phyloP scores from a whole-genome alignment of 2,113 vertebrate genomes.

The Pachypanchax playfairii region DNA sequence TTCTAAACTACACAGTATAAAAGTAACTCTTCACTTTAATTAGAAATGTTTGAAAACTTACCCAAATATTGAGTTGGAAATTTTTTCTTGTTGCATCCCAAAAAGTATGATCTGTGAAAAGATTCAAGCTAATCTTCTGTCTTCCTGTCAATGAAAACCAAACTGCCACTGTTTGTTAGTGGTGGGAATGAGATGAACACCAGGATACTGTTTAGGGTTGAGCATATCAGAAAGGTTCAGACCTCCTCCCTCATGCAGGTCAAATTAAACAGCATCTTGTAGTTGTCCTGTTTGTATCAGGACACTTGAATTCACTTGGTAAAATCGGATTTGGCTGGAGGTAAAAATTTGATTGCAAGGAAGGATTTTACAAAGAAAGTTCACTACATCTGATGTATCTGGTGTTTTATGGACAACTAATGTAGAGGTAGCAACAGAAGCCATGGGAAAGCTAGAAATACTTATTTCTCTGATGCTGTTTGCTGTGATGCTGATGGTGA shows the following conservation, averaged over 20 bases:
- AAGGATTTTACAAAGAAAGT: background rate
- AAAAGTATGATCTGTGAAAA: background rate
- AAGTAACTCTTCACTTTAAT: background rate
- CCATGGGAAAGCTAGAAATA: slow-evolving; percentile 38
- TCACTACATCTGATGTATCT: background rate
- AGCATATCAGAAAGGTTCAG: slow-evolving; percentile 3
- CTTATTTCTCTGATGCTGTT: slow-evolving; percentile 35
- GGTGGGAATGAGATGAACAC: slow-evolving; percentile 26
- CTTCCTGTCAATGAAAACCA: slow-evolving; percentile 29
- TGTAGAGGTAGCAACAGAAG: slow-evolving; percentile 10
- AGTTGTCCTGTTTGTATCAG: slow-evolving; percentile 11
- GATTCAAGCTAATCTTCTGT: slow-evolving; percentile 31
- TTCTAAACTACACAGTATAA: background rate
- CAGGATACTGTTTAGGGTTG: slow-evolving; percentile 11
- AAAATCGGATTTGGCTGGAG: slow-evolving; percentile 16
- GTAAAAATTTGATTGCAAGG: slow-evolving; percentile 6
- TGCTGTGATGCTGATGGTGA: slow-evolving; percentile 37
- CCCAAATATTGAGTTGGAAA: slow-evolving; percentile 27
- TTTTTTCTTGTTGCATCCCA: slow-evolving; percentile 16
- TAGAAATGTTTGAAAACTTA: slow-evolving; percentile 42
- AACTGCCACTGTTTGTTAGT: slow-evolving; percentile 29
- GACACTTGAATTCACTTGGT: slow-evolving; percentile 2
- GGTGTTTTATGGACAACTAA: background rate
- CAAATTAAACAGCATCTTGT: slow-evolving; percentile 32
- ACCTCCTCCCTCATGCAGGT: slow-evolving; percentile 37